Evolutionary conservation across 1,140 invertebrate species (phyloP).

Genomic region (Aphaenogaster floridana): DNA sequence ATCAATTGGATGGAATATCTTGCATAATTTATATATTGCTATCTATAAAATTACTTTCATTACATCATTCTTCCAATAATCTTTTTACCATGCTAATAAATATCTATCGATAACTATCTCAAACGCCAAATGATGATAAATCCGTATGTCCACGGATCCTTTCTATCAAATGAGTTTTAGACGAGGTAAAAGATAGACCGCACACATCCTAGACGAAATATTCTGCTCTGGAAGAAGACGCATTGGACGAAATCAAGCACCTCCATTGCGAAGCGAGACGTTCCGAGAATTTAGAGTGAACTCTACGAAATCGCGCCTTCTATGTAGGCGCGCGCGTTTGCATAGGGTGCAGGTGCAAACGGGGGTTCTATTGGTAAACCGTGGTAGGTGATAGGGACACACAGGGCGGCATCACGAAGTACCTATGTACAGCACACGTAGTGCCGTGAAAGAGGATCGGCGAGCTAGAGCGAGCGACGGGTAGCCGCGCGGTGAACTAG

Average conservation of each 20-base stretch:
- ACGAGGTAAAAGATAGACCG: background rate
- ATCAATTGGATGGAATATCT: slow-evolving; percentile 7
- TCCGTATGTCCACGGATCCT: background rate
- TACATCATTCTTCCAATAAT: background rate
- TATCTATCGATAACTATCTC: background rate
- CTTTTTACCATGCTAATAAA: background rate
- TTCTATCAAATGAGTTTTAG: background rate
- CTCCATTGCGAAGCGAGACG: background rate
- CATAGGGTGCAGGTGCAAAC: slow-evolving; percentile 72
- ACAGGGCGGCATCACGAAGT: slow-evolving; percentile 63
- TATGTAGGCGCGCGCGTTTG: slow-evolving; percentile 37
- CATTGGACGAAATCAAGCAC: background rate
- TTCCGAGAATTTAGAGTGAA: slow-evolving; percentile 32
- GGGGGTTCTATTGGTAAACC: slow-evolving; percentile 70
- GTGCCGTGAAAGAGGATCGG: slow-evolving; percentile 75
- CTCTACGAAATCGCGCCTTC: slow-evolving; percentile 34
- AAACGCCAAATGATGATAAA: background rate
- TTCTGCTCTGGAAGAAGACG: background rate
- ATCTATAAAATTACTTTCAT: slow-evolving; percentile 14
- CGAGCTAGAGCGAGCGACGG: slow-evolving; percentile 58
- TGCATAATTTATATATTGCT: background rate
- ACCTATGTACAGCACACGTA: slow-evolving; percentile 71
- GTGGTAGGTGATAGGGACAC: slow-evolving; percentile 53
- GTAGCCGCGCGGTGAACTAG: slow-evolving; percentile 63
- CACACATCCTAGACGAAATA: background rate